Percentiles rank a stretch among this genome's conserved stretches.
These are phyloP conservation scores for Smithornis capensis DNA, from an alignment of 2,113 vertebrate species.

Conservation along the genomic window DNA sequence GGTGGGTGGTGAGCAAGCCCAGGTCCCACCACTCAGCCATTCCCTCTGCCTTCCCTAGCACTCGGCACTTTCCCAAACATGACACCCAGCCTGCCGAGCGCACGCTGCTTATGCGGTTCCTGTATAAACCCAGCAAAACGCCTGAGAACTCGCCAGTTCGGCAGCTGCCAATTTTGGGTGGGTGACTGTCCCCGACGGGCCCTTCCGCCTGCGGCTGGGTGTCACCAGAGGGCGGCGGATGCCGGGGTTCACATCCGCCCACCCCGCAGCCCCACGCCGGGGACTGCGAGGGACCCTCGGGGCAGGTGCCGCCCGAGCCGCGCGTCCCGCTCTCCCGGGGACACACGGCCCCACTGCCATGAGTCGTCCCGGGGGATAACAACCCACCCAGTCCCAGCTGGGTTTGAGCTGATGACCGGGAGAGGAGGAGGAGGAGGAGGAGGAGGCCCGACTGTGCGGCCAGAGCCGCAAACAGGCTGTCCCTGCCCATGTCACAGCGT, in stretches of 20 bases:
- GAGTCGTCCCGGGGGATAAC: neutral
- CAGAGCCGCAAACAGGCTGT: neutral
- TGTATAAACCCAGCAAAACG: neutral
- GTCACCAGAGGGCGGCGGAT: constrained; percentile 41
- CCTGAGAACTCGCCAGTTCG: neutral
- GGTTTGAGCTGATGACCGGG: neutral
- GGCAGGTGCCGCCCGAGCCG: neutral
- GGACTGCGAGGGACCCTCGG: neutral
- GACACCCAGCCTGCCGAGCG: neutral
- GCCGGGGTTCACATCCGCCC: constrained; percentile 11
- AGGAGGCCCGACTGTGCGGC: neutral
- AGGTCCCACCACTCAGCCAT: neutral
- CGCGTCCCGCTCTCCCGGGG: neutral
- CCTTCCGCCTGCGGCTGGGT: neutral
- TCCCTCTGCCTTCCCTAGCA: neutral
- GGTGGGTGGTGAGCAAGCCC: neutral
- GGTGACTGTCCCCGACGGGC: neutral
- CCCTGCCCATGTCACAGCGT: neutral
- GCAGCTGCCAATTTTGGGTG: neutral
- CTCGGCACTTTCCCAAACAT: neutral
- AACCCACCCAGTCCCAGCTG: neutral
- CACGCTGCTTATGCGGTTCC: neutral
- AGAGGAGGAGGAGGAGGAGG: neutral
- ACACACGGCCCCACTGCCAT: neutral
- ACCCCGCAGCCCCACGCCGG: neutral